A percentile compares a stretch with the other conserved stretches of the same genome.
Conservation (phyloP, 2,888 invertebrate genomes). For the Aelia acuminata region DNA sequence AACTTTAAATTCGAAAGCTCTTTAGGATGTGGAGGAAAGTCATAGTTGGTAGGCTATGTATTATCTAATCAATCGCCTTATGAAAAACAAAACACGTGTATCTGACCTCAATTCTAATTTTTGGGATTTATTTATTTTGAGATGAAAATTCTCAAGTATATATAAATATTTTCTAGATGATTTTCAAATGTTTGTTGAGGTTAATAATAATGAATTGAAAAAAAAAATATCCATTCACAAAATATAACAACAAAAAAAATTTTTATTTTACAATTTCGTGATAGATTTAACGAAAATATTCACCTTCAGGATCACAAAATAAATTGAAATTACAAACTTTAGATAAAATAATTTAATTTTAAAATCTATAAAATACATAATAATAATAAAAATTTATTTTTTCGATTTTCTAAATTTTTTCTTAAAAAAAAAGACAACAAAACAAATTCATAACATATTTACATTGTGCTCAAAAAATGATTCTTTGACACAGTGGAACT, state of each 20-base stretch:
- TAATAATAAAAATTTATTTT: not conserved
- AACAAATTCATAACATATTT: not conserved
- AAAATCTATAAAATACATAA: not conserved
- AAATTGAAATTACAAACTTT: not conserved
- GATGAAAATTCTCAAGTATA: no score
- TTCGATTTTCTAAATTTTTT: not conserved
- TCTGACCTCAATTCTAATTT: no score
- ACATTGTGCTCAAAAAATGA: not conserved
- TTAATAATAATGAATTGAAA: no score
- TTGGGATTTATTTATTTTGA: no score
- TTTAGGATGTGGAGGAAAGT: no score
- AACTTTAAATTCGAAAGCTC: no score
- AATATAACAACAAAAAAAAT: conserved; percentile 5
- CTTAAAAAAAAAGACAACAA: not conserved
- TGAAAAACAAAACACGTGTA: no score
- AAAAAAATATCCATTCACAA: no score
- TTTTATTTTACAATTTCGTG: not conserved
- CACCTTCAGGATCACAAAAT: not conserved
- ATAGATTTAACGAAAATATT: not conserved
- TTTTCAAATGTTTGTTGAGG: no score
- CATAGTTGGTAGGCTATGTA: no score
- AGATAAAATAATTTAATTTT: conserved; percentile 11
- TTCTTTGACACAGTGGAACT: conserved; percentile 9
- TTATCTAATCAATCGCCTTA: no score
- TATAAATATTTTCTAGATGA: no score